phyloP scores from a whole-genome alignment of 2,113 vertebrate genomes.

The Tetrax tetrax region DNA sequence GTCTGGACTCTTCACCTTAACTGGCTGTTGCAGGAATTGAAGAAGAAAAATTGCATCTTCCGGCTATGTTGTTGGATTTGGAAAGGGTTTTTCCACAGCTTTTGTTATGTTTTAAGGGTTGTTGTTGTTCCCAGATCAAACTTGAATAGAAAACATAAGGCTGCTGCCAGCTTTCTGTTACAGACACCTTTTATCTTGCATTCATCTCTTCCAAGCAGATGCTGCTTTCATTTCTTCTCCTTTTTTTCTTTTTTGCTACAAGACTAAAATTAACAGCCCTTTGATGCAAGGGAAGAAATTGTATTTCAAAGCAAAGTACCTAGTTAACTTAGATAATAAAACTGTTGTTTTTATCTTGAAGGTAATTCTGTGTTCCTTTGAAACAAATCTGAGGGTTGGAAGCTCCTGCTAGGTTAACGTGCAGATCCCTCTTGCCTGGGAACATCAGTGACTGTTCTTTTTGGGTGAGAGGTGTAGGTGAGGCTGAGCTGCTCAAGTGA shows the following conservation, averaged over 20 bases:
- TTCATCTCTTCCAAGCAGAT: conserved; percentile 55
- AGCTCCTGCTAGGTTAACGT: neutral
- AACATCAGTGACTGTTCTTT: neutral
- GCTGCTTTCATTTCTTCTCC: conserved; percentile 43
- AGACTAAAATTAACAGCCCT: conserved; percentile 28
- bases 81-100: conserved; percentile 60
- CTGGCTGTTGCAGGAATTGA: neutral
- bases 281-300: conserved; percentile 18
- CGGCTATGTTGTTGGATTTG: neutral
- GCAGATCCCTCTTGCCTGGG: neutral
- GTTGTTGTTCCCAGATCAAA: conserved; percentile 42
- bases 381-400: neutral
- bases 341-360: neutral
- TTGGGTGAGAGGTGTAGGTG: neutral
- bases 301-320: conserved; percentile 47
- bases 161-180: conserved; percentile 60
- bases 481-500: neutral
- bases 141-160: conserved; percentile 27
- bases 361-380: conserved; percentile 25
- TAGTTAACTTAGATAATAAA: conserved; percentile 26
- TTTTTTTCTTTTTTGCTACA: neutral
- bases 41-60: conserved; percentile 14
- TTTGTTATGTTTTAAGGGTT: conserved; percentile 41
- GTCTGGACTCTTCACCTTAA: neutral
- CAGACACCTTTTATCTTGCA: conserved; percentile 57